Percentiles rank a stretch among this genome's conserved stretches.
phyloP scores from a whole-genome alignment of 2,113 vertebrate species.

The Sula dactylatra region DNA sequence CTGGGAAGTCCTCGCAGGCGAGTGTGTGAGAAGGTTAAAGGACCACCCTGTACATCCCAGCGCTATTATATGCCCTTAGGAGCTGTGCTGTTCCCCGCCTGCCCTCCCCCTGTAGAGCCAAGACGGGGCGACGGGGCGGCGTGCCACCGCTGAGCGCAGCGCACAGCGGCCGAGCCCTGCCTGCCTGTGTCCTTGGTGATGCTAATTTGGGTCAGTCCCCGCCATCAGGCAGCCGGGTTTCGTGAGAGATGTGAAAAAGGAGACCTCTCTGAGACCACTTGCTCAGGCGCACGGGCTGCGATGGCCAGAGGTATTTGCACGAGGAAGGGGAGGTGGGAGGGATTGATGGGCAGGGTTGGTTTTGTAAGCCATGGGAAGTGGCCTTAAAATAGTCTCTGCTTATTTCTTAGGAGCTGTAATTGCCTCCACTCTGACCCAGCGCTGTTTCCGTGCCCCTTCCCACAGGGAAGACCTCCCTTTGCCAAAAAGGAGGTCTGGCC shows the following conservation, averaged over 20 bases:
- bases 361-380: background rate
- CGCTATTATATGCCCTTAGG: background rate
- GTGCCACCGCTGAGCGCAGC: background rate
- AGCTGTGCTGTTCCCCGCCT: background rate
- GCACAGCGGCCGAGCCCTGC: background rate
- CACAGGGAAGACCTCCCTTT: background rate
- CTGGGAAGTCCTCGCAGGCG: too few species aligned
- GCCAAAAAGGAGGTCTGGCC: background rate
- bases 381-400: background rate
- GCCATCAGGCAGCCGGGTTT: fast-evolving
- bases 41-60: background rate
- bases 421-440: fast-evolving
- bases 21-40: fast-evolving
- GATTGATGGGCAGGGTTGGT: background rate
- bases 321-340: background rate
- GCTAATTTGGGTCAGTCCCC: background rate
- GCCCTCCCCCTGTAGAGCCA: background rate
- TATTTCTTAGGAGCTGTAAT: background rate
- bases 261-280: background rate
- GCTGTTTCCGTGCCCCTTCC: background rate
- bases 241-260: background rate
- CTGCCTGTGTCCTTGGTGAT: background rate
- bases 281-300: fast-evolving
- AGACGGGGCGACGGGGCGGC: background rate
- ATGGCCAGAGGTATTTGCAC: background rate